Evolutionary conservation across 2,113 vertebrate genomes (phyloP), one percentile per base, ranked within the genome.

Genomic region (Daubentonia madagascariensis): DNA sequence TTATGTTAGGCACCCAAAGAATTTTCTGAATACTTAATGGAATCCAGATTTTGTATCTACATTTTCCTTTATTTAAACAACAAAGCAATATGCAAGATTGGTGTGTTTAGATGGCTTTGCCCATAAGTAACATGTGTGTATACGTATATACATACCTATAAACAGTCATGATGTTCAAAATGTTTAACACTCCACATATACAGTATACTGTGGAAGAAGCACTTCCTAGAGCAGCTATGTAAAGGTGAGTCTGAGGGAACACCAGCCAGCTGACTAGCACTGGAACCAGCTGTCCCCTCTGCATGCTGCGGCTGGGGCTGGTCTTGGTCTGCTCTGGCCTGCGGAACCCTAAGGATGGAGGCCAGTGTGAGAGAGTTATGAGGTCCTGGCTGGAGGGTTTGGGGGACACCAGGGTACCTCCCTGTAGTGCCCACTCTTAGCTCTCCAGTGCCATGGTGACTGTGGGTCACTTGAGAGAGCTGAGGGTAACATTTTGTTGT

Each of bases 21-120:
- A 92, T 50, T 95, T 89, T 96, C 22, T 96, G 57, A 95, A 96
- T 75, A 45, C 61, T 70, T 96, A 57, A 80, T 63, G 37, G 7
- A 96, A 96, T 86, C 48, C 84, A 96, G 43, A 92, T 89, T 75
- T 95, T 83, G 10, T 84, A 92, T 35, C 70, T 93, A 37, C 22
- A 23, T 75, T 83, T 91, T 75, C 50, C 35, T 4, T 96, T 70
- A 75, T 75, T 95, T 91, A 92, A 89, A 96, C 28, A 91, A 25
- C 52, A 87, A 78, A 85, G 37, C 54, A 85, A 86, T 43, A 85
- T 30, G 32, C 37, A 90, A 83, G 17, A 89, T 0, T 23, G 32
- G 40, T 96, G 43, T 67, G 32, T 86, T 75, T 76, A 85, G 5
- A 43, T 63, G 23, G 72, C 70, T 85, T 91, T 76, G 8, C 63